Percentiles rank a stretch among this genome's conserved stretches.
Evolutionary conservation across 2,113 vertebrate species (phyloP).

Genomic region (Oophaga pumilio): DNA sequence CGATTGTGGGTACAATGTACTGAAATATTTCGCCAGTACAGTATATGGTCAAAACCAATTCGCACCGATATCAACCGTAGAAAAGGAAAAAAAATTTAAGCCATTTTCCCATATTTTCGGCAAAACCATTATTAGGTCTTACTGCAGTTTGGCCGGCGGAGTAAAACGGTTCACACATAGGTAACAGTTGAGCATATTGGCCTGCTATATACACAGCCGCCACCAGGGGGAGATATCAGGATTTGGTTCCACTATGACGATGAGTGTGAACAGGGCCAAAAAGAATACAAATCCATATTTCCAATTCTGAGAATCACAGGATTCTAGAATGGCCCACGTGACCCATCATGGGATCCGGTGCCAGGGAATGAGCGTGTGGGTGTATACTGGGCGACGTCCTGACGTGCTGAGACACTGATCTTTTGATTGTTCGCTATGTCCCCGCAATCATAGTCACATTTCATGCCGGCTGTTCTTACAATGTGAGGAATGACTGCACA

Average conservation of each 20-base stretch:
- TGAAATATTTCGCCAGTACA: too few species aligned
- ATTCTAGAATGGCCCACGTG: background rate
- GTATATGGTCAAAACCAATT: too few species aligned
- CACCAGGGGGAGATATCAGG: constrained; percentile 15
- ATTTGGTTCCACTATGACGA: background rate
- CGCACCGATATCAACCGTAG: too few species aligned
- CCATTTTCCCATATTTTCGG: too few species aligned
- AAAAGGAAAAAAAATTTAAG: too few species aligned
- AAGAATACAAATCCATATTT: background rate
- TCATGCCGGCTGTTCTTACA: background rate
- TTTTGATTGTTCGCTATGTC: background rate
- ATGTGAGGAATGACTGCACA: background rate
- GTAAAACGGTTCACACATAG: too few species aligned
- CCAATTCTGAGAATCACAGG: background rate
- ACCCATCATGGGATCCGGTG: background rate
- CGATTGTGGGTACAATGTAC: too few species aligned
- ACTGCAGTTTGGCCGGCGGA: too few species aligned
- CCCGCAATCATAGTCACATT: background rate
- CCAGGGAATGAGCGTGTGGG: constrained; percentile 35
- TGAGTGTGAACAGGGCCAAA: background rate
- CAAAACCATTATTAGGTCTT: too few species aligned
- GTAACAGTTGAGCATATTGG: background rate
- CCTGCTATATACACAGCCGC: too few species aligned
- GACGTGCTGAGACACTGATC: background rate
- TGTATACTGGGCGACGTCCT: constrained; percentile 16